phyloP scores from a whole-genome alignment of 2,797 vertebrate genomes.

The Lutjanus campechanus region DNA sequence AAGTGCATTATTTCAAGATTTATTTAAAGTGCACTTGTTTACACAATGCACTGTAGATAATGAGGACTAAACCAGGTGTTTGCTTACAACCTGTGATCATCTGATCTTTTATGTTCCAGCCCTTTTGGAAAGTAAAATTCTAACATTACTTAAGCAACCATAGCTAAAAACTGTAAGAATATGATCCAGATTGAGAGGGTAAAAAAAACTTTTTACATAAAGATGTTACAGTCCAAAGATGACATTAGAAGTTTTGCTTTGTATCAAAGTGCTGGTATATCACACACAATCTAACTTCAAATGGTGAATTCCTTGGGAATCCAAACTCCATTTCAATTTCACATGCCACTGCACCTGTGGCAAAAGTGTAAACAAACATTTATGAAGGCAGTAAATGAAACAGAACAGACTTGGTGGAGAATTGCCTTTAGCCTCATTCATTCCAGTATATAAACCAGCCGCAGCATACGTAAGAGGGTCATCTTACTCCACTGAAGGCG shows the following conservation, averaged over 20 bases:
- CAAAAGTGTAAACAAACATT: constrained; percentile 67
- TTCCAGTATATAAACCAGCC: constrained; percentile 58
- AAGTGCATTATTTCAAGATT: no score
- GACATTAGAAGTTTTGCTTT: constrained; percentile 14
- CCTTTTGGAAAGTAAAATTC: not conserved
- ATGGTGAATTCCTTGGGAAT: constrained; percentile 33
- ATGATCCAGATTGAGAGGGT: not conserved
- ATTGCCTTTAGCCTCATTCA: constrained; percentile 44
- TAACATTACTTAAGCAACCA: not conserved
- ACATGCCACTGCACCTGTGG: constrained; percentile 59
- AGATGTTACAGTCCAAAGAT: not conserved
- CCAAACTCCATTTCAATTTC: constrained; percentile 64
- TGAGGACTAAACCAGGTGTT: no score
- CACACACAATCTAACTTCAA: constrained; percentile 24
- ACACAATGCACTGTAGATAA: no score
- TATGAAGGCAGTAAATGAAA: constrained; percentile 64
- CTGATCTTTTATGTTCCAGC: not conserved
- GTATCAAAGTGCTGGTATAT: constrained; percentile 14
- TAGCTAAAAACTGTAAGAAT: not conserved
- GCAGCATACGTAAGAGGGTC: constrained; percentile 43
- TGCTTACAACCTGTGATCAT: not conserved
- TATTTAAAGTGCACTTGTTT: not conserved
- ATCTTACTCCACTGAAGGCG: constrained; percentile 42
- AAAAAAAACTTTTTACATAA: not conserved
- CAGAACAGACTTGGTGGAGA: constrained; percentile 47